Evolutionary conservation across 2,113 vertebrate species (phyloP).

Genomic region (Lophotis ruficrista): DNA sequence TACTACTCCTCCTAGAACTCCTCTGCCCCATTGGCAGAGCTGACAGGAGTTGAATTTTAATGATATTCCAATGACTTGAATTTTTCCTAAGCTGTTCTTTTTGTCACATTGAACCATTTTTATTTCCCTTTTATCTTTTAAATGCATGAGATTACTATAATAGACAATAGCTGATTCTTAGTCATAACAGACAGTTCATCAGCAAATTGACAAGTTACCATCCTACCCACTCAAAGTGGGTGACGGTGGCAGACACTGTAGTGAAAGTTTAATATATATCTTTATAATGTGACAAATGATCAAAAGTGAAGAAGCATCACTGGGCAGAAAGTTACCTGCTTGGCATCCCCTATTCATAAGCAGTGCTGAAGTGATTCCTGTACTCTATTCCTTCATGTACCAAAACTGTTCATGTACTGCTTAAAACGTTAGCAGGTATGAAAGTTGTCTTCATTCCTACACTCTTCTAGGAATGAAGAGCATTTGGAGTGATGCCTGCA

Average conservation of each 20-base stretch:
- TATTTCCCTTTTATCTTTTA: neutral
- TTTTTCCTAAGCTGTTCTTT: neutral
- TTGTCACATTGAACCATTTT: neutral
- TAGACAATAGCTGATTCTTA: neutral
- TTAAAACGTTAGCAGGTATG: neutral
- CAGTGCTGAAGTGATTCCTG: neutral
- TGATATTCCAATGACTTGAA: neutral
- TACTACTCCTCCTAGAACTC: neutral
- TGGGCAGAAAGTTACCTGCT: neutral
- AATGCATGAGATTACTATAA: neutral
- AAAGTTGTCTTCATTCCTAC: neutral
- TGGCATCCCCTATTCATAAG: neutral
- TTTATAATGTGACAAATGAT: neutral
- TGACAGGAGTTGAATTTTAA: neutral
- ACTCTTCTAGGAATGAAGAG: neutral
- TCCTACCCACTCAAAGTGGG: neutral
- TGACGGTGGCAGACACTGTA: neutral
- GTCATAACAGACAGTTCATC: neutral
- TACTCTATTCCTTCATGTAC: neutral
- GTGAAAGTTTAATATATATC: neutral
- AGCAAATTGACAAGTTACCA: neutral
- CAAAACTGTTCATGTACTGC: neutral
- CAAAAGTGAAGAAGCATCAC: neutral
- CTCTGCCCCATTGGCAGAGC: neutral
- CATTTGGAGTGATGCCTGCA: neutral